Evolutionary conservation across 1,140 invertebrate species (phyloP).

Genomic region (Saccostrea cuccullata): DNA sequence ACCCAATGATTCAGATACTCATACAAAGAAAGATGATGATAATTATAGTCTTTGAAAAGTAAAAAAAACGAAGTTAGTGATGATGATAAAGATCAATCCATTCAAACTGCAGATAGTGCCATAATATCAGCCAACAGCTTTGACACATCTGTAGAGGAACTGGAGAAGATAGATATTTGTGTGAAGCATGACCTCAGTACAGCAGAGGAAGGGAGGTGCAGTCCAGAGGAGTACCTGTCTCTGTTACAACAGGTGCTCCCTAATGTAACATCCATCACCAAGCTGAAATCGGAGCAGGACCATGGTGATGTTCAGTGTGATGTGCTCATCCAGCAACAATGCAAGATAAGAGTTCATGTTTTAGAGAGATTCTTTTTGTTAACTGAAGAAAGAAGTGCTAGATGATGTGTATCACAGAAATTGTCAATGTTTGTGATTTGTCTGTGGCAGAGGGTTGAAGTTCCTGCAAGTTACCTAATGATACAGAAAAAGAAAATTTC

Average conservation of each 20-base stretch:
- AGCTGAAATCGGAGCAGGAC: neutral
- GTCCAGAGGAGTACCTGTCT: neutral
- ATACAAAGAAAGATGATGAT: neutral
- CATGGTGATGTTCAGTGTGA: neutral
- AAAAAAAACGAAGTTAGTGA: neutral
- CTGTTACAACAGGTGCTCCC: constrained; percentile 22
- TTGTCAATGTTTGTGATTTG: constrained; percentile 16
- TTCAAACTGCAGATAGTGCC: neutral
- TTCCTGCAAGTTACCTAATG: neutral
- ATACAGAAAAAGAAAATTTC: neutral
- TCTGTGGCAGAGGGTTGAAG: neutral
- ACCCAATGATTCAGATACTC: neutral
- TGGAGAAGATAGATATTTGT: neutral
- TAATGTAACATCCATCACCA: constrained; percentile 6
- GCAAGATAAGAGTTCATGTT: neutral
- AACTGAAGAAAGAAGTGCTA: neutral
- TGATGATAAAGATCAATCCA: neutral
- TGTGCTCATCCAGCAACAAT: neutral
- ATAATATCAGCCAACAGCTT: neutral
- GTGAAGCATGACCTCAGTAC: neutral
- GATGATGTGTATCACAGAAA: neutral
- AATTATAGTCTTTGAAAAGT: neutral
- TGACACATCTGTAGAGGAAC: neutral
- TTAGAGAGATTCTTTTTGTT: neutral
- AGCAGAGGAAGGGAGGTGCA: constrained; percentile 22